phyloP scores from a whole-genome alignment of 2,888 invertebrate genomes.

The Sipunculus nudus region DNA sequence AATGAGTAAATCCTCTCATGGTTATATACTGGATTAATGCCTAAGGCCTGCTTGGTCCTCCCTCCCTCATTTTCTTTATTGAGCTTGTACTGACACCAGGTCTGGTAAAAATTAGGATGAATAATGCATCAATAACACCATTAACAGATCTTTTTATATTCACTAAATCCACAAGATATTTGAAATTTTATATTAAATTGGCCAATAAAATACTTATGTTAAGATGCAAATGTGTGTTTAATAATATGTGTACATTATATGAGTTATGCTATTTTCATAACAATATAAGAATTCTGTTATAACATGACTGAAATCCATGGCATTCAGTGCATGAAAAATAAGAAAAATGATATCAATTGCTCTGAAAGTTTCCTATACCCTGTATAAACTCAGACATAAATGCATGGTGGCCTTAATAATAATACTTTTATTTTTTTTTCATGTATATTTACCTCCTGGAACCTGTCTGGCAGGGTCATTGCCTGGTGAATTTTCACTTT shows the following conservation, averaged over 20 bases:
- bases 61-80: constrained; percentile 23
- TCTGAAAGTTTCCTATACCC: too few relatives aligned
- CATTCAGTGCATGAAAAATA: not conserved
- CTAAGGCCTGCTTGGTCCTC: constrained; percentile 19
- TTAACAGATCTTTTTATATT: not conserved
- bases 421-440: too few relatives aligned
- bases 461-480: constrained; percentile 34
- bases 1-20: constrained; percentile 17
- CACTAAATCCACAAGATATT: not conserved
- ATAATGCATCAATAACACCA: not conserved
- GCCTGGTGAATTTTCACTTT: constrained; percentile 36
- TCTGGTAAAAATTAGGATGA: constrained; percentile 19
- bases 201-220: too few relatives aligned
- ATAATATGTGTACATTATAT: too few relatives aligned
- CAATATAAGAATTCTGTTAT: too few relatives aligned
- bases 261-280: too few relatives aligned
- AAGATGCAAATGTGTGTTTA: too few relatives aligned
- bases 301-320: too few relatives aligned
- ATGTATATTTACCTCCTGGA: constrained; percentile 33
- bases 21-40: constrained; percentile 34
- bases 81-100: constrained; percentile 39
- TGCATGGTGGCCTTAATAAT: too few relatives aligned
- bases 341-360: not conserved
- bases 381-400: too few relatives aligned
- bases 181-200: too few relatives aligned